phyloP scores from a whole-genome alignment of 2,888 invertebrate genomes.

The Eupsilia transversa region DNA sequence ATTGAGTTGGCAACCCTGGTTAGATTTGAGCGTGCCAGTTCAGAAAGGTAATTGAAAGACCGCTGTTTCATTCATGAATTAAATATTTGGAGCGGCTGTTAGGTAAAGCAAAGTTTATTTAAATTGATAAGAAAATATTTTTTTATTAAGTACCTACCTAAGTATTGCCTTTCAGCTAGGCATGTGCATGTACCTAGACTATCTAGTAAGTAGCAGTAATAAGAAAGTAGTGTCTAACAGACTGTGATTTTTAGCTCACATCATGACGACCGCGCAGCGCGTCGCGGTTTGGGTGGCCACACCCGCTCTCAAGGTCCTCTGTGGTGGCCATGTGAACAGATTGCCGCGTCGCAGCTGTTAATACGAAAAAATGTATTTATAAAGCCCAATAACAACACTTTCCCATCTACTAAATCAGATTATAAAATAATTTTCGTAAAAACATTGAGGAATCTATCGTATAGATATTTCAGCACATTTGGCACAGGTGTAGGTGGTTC shows the following conservation, averaged over 20 bases:
- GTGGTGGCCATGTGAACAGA: constrained; percentile 72
- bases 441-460: constrained; percentile 4
- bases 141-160: background rate
- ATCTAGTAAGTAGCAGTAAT: too few species aligned
- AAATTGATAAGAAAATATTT: background rate
- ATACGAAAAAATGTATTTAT: constrained; percentile 56
- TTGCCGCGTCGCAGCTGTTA: constrained; percentile 74
- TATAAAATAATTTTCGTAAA: background rate
- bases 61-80: constrained; percentile 12
- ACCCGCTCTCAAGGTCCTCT: constrained; percentile 72
- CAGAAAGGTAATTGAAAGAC: background rate
- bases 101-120: background rate
- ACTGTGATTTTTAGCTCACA: background rate
- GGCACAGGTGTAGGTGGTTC: constrained; percentile 1
- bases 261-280: background rate
- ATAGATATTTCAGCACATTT: constrained; percentile 2
- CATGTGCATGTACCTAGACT: too few species aligned
- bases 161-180: background rate
- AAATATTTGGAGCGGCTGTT: background rate
- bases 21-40: background rate
- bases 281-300: constrained; percentile 64
- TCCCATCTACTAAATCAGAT: constrained; percentile 21
- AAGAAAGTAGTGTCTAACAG: background rate
- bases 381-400: constrained; percentile 27
- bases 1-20: too few species aligned